Percentiles rank a stretch among this genome's conserved stretches.
Evolutionary conservation across 2,113 vertebrate genomes (phyloP).

Genomic region (Odocoileus virginianus): DNA sequence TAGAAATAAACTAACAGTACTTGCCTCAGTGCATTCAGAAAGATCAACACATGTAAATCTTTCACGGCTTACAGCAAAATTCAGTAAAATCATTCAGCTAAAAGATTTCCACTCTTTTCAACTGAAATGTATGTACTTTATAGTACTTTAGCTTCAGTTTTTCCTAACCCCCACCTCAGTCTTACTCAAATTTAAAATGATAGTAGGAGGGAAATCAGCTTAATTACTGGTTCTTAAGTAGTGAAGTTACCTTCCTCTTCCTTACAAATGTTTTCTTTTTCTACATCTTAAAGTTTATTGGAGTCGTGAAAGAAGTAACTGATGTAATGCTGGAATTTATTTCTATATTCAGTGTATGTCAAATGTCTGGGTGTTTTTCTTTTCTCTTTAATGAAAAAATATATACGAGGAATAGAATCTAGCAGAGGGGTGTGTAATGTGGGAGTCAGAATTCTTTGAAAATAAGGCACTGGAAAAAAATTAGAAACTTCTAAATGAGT

Average conservation of each 20-base stretch:
- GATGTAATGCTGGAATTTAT: background rate
- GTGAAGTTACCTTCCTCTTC: background rate
- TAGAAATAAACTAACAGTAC: background rate
- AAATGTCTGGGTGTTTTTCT: background rate
- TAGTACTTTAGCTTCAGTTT: background rate
- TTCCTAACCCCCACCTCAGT: background rate
- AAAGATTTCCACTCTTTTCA: background rate
- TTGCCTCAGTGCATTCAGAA: background rate
- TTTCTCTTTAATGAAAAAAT: background rate
- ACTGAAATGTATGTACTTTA: background rate
- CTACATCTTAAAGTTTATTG: background rate
- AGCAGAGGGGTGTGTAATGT: background rate
- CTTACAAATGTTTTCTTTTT: background rate
- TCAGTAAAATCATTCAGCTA: background rate
- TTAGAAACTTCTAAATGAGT: background rate
- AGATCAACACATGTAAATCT: background rate
- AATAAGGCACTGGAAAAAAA: background rate
- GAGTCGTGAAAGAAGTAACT: background rate
- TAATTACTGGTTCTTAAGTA: background rate
- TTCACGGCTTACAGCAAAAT: background rate
- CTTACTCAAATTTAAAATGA: background rate
- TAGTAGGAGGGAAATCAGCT: background rate
- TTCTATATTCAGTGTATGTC: background rate
- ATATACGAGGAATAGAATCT: background rate
- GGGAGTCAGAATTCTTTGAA: background rate